A percentile compares a stretch with the other conserved stretches of the same genome.
These are phyloP conservation scores for Valencia hispanica DNA, from an alignment of 2,797 vertebrate species.

Conservation along the genomic window DNA sequence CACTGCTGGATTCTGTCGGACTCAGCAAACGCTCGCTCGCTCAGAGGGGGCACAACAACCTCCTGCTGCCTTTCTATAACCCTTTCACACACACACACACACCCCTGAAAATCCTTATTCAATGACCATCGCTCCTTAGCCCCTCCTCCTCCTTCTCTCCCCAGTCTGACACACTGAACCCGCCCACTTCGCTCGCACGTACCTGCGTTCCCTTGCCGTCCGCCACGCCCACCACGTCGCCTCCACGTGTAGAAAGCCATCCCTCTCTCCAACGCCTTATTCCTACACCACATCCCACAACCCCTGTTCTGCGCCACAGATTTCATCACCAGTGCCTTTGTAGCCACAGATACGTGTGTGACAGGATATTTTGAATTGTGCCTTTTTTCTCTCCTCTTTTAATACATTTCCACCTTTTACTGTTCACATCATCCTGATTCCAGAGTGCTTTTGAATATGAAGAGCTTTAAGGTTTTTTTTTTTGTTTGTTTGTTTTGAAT, in stretches of 20 bases:
- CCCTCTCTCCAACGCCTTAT: background rate
- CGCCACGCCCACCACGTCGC: background rate
- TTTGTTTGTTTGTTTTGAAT: conserved; percentile 11
- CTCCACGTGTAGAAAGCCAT: conserved; percentile 10
- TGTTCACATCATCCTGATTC: conserved; percentile 38
- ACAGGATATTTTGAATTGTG: conserved; percentile 35
- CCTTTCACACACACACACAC: background rate
- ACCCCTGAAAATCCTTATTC: conserved; percentile 10
- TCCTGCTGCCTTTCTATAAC: background rate
- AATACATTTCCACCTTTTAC: conserved; percentile 27
- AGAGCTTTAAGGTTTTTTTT: conserved; percentile 56
- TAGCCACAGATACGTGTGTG: conserved; percentile 26
- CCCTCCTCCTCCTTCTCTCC: conserved; percentile 12
- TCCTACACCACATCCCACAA: background rate
- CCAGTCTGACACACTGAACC: conserved; percentile 78
- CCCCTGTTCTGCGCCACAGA: background rate
- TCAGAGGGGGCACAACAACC: conserved; percentile 5
- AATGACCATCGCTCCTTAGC: conserved; percentile 15
- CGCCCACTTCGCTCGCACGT: conserved; percentile 62
- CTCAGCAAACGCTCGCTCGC: conserved; percentile 47
- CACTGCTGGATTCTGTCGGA: conserved; percentile 59
- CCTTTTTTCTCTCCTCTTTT: background rate
- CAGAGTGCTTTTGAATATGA: conserved; percentile 65
- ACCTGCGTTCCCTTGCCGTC: conserved; percentile 44
- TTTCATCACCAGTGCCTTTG: conserved; percentile 7